Conservation (phyloP, 2,113 vertebrate genomes). For the Cryptotis parvus region DNA sequence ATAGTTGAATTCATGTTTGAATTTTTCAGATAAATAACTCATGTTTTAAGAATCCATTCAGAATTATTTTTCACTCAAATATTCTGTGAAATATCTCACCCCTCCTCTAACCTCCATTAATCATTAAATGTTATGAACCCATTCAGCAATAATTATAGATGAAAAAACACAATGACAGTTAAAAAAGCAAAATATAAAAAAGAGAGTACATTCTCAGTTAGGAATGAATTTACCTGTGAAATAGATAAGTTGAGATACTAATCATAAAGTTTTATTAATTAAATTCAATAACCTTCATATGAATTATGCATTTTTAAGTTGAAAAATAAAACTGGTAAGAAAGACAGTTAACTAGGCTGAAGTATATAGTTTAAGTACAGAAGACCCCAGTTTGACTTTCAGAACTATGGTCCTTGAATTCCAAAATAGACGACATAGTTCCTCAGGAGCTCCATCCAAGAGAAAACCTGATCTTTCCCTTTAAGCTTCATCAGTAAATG, state of each 20-base stretch:
- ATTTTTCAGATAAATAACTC: slow-evolving; percentile 69
- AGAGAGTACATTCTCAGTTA: not conserved
- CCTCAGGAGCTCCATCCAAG: too few relatives aligned
- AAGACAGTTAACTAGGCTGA: too few relatives aligned
- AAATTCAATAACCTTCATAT: slow-evolving; percentile 43
- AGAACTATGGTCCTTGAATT: too few relatives aligned
- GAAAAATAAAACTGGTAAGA: not conserved
- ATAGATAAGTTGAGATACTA: slow-evolving; percentile 4
- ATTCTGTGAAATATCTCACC: slow-evolving; percentile 47
- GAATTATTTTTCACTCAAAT: slow-evolving; percentile 77
- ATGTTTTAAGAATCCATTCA: slow-evolving; percentile 7
- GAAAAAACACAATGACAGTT: not conserved
- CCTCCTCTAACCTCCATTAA: slow-evolving; percentile 16
- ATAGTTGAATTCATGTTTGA: slow-evolving; percentile 76
- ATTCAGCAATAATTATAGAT: not conserved
- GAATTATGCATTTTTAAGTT: slow-evolving; percentile 3
- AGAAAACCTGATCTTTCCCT: too few relatives aligned
- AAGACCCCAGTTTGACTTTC: too few relatives aligned
- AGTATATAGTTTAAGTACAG: too few relatives aligned
- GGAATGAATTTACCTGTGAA: not conserved
- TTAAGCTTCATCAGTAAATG: too few relatives aligned
- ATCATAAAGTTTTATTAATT: slow-evolving; percentile 7
- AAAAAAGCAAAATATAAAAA: not conserved
- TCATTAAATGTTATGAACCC: slow-evolving; percentile 49
- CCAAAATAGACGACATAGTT: too few relatives aligned